Base-by-base conservation (phyloP, 2,888 invertebrate species). In the Nomada flava region DNA sequence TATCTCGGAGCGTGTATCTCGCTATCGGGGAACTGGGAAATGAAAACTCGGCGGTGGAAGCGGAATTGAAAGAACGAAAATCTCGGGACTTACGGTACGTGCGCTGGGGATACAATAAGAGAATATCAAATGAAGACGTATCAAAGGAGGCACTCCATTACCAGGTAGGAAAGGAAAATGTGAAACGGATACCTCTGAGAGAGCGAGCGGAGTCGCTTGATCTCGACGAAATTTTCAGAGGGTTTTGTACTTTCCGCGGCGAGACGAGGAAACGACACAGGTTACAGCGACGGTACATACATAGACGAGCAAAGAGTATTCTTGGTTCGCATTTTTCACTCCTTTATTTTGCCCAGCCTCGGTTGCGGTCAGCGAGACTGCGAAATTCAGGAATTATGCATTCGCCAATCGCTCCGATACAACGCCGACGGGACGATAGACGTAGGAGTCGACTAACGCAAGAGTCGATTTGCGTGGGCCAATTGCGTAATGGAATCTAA, bases 111-210 rank as follows among this genome's bases (percentile, higher is more conserved):
- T 50, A 60, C 75, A 76, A 72, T 59, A 69, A 83, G 57, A 74
- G 76, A 85, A 85, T 85, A 72, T 76, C 64, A 75, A 85, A 83
- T 75, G 76, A 85, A 71, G 72, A 75, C 74, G 64, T 69, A 67
- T 65, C 85, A 83, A 85, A 85, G 74, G 69, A 75, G 83, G 36
- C 62, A 65, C 68, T 64, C 72, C 69, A 53, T 70, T 73, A 69
- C 69, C 65, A 59, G 42, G 70, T 57, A 76, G 52, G 71, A 63
- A 75, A 62, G 72, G 59, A 52, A 79, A 84, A 77, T 69, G 65
- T 42, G 76, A 59, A 78, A 71, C 63, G 68, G 76, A 85, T 80
- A 70, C 52, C 53, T 76, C 71, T 26, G 42, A 74, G 36, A 23
- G 72, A 50, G 71, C 57, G 74, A 77, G 63, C 65, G 64, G 69